Conservation (phyloP, 92 coral and sea anemone species). For the Pocillopora grandis region DNA sequence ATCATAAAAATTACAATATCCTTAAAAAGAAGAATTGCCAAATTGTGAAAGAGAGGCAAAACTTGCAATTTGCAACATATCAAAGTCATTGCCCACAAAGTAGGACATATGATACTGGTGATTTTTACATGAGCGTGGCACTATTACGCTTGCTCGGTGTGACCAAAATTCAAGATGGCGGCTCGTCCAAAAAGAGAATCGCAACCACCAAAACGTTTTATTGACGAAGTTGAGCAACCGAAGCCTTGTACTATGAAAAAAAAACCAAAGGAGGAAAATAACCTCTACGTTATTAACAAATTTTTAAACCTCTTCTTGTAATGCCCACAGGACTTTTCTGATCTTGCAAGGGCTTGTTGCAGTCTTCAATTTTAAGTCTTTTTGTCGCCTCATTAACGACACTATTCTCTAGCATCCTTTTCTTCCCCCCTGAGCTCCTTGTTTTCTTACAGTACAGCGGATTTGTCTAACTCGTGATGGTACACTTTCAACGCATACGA, state of each 20-base stretch:
- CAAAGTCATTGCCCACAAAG: slow-evolving; percentile 11
- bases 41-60: too few relatives aligned
- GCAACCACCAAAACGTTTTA: slow-evolving; percentile 17
- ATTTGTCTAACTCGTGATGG: too few relatives aligned
- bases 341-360: too few relatives aligned
- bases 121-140: not conserved
- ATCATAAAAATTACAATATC: too few relatives aligned
- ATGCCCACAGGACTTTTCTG: too few relatives aligned
- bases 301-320: slow-evolving; percentile 13
- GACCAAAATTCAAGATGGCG: slow-evolving; percentile 12
- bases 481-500: too few relatives aligned
- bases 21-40: too few relatives aligned
- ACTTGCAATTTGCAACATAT: not conserved
- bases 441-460: too few relatives aligned
- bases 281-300: slow-evolving; percentile 19
- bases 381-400: too few relatives aligned
- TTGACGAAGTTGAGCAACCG: not conserved
- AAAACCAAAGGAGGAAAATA: slow-evolving; percentile 15
- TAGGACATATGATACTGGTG: slow-evolving; percentile 19
- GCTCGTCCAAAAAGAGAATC: slow-evolving; percentile 6
- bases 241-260: slow-evolving; percentile 1
- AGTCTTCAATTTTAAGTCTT: too few relatives aligned
- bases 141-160: slow-evolving; percentile 5
- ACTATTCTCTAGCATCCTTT: too few relatives aligned
- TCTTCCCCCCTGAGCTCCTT: too few relatives aligned